These are phyloP conservation scores for Yoshiicerus persimilis DNA, from an alignment of 1,140 invertebrate genomes.

Conservation along the genomic window DNA sequence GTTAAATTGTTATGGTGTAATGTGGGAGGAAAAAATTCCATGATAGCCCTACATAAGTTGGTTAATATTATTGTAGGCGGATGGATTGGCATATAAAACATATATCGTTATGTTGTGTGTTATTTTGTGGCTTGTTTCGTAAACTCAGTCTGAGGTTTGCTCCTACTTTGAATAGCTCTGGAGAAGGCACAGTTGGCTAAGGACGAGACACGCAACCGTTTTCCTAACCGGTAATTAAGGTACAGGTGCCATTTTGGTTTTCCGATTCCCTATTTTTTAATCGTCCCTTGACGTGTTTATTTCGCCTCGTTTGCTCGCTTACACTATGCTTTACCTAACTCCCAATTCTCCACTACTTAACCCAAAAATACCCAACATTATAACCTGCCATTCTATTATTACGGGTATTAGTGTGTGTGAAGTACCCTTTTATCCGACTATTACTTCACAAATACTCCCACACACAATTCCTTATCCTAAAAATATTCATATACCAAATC, in stretches of 20 bases:
- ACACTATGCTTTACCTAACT: neutral
- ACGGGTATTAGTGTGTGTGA: neutral
- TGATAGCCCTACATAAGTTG: neutral
- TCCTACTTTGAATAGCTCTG: too few species aligned
- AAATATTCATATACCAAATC: too few species aligned
- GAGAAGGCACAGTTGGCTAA: neutral
- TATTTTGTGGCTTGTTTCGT: neutral
- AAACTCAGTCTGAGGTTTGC: neutral
- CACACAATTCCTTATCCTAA: neutral
- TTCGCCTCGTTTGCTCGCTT: neutral
- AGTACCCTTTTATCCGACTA: neutral
- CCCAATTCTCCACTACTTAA: neutral
- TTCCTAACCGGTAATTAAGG: neutral
- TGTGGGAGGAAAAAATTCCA: neutral
- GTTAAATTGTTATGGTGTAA: neutral
- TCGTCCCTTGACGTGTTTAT: neutral
- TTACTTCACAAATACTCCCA: neutral
- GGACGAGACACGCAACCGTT: neutral
- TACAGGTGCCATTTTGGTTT: neutral
- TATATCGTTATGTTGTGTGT: neutral
- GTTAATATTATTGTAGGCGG: neutral
- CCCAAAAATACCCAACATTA: neutral
- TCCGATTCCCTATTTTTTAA: constrained; percentile 1
- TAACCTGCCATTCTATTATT: neutral
- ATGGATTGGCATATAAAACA: neutral